Conservation (phyloP, 2,797 vertebrate species). For the Sebastolobus alascanus region DNA sequence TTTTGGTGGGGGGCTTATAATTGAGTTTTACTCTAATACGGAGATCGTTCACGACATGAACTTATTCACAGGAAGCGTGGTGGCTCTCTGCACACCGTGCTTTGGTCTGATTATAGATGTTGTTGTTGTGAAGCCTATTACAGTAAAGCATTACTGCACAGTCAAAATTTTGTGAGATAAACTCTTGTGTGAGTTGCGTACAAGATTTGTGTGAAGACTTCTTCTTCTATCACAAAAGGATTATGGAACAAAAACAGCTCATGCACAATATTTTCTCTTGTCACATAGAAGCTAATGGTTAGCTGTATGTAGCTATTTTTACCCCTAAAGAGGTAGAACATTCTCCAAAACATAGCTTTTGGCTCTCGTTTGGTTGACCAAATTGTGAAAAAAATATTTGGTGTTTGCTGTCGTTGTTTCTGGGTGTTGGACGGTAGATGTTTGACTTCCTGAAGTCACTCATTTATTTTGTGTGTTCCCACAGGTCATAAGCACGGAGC, state of each 20-base stretch:
- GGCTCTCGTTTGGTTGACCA: neutral
- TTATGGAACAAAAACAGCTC: neutral
- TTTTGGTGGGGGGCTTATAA: neutral
- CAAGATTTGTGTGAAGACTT: neutral
- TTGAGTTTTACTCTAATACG: neutral
- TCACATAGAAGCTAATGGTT: neutral
- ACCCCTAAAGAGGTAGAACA: neutral
- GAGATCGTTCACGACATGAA: constrained; percentile 3
- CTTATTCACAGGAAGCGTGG: neutral
- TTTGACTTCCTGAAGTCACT: neutral
- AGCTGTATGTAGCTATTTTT: neutral
- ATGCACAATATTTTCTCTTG: neutral
- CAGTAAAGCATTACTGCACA: neutral
- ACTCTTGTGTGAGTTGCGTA: neutral
- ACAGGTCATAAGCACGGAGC: neutral
- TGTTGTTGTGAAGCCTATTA: neutral
- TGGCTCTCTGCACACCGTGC: neutral
- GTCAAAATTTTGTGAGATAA: neutral
- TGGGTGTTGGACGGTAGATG: neutral
- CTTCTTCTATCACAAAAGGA: neutral
- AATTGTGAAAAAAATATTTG: neutral
- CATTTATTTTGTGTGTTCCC: neutral
- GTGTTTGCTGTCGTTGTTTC: neutral
- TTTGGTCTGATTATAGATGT: neutral
- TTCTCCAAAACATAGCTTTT: neutral